Conservation (phyloP, 2,888 invertebrate species). For the Biston stratarius region DNA sequence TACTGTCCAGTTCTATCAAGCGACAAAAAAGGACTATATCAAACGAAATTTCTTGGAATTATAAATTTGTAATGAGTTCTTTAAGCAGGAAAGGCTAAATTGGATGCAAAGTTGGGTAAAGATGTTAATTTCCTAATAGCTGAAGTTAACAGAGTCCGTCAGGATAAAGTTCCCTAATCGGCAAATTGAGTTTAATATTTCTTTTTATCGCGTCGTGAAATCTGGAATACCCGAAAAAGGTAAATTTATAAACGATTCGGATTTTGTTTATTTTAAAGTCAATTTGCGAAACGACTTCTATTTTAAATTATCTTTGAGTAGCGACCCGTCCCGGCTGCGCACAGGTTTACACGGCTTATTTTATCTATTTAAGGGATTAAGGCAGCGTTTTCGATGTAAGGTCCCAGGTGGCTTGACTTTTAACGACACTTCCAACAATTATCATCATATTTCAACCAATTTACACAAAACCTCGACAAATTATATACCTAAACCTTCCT, state of each 20-base stretch:
- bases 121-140: constrained; percentile 31
- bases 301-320: neutral
- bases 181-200: neutral
- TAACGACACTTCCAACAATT: no score
- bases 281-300: neutral
- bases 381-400: no score
- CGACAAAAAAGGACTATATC: constrained; percentile 3
- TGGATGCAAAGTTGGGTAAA: constrained; percentile 13
- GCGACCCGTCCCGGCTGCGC: no score
- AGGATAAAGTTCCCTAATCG: constrained; percentile 14
- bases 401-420: no score
- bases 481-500: no score
- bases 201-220: constrained; percentile 4
- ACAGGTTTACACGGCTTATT: no score
- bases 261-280: neutral
- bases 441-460: no score
- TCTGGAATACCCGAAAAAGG: neutral
- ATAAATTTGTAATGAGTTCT: constrained; percentile 5
- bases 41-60: constrained; percentile 12
- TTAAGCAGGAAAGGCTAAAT: constrained; percentile 19
- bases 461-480: no score
- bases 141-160: constrained; percentile 25
- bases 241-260: neutral
- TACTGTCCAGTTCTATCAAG: constrained; percentile 5
- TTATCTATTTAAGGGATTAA: no score